Evolutionary conservation across 2,888 invertebrate genomes (phyloP).

Genomic region (Andricus quercusramuli): DNA sequence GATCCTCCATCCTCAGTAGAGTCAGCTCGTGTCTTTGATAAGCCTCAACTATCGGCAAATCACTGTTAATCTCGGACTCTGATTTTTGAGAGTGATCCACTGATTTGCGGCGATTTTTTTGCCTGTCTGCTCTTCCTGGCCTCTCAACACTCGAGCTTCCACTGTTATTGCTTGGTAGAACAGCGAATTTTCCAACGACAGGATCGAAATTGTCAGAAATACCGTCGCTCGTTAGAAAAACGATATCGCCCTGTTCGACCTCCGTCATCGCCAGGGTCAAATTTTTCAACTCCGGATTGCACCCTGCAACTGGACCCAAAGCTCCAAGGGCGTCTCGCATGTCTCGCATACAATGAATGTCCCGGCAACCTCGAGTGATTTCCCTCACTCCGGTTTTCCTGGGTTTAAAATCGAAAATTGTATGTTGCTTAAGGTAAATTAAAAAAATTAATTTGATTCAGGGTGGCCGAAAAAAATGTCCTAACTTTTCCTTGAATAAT

Average conservation of each 20-base stretch:
- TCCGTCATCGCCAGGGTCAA: constrained; percentile 91
- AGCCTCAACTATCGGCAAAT: constrained; percentile 86
- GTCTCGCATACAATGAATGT: constrained; percentile 89
- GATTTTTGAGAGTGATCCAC: constrained; percentile 65
- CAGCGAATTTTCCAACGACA: constrained; percentile 92
- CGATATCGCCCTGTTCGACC: constrained; percentile 89
- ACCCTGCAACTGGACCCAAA: constrained; percentile 91
- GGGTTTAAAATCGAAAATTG: constrained; percentile 41
- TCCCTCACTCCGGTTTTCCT: constrained; percentile 87
- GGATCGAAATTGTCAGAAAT: constrained; percentile 95
- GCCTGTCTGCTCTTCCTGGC: constrained; percentile 57
- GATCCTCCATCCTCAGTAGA: constrained; percentile 87
- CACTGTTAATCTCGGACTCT: constrained; percentile 69
- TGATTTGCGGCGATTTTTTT: constrained; percentile 65
- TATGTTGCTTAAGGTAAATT: background rate
- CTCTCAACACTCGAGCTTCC: constrained; percentile 44
- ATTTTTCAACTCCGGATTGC: constrained; percentile 91
- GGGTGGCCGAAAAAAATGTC: too few species aligned
- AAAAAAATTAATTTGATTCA: background rate
- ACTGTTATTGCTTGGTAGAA: constrained; percentile 73
- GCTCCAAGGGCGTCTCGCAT: constrained; percentile 95
- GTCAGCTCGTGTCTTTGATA: constrained; percentile 88
- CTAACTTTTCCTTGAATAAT: too few species aligned
- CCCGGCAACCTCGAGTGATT: constrained; percentile 91
- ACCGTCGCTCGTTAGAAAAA: constrained; percentile 94